Evolutionary conservation across 2,113 vertebrate species (phyloP).

Genomic region (Grallaria varia): DNA sequence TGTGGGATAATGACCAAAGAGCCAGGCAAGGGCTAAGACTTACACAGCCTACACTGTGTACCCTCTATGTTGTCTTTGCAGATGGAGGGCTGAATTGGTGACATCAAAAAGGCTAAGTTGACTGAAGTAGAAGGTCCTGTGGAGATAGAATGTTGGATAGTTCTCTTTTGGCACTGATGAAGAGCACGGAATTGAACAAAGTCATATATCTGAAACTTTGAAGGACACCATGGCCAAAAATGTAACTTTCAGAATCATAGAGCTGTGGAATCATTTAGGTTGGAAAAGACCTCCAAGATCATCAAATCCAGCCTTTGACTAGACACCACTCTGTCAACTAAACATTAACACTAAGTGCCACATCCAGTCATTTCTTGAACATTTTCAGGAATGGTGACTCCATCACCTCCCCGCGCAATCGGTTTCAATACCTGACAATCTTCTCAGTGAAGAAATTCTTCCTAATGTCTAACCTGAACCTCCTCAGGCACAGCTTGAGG

Average conservation of each 20-base stretch:
- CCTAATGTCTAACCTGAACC: background rate
- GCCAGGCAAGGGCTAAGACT: background rate
- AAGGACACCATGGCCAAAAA: background rate
- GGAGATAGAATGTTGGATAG: background rate
- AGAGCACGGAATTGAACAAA: background rate
- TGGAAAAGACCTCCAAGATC: background rate
- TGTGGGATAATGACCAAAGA: background rate
- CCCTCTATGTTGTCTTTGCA: rapidly evolving
- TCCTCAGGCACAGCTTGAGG: background rate
- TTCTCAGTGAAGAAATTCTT: background rate
- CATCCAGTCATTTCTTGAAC: background rate
- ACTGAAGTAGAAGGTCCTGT: background rate
- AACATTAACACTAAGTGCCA: background rate
- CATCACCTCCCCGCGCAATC: background rate
- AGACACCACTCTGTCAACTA: background rate
- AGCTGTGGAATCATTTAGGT: background rate
- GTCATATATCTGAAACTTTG: background rate
- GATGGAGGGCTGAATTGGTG: rapidly evolving
- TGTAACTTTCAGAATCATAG: background rate
- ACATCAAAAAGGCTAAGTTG: background rate
- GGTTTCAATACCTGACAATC: background rate
- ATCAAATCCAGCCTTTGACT: background rate
- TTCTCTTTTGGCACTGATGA: background rate
- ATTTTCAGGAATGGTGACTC: background rate
- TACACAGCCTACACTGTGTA: background rate